Conservation (phyloP, 2,797 vertebrate species). For the Loriculus beryllinus region DNA sequence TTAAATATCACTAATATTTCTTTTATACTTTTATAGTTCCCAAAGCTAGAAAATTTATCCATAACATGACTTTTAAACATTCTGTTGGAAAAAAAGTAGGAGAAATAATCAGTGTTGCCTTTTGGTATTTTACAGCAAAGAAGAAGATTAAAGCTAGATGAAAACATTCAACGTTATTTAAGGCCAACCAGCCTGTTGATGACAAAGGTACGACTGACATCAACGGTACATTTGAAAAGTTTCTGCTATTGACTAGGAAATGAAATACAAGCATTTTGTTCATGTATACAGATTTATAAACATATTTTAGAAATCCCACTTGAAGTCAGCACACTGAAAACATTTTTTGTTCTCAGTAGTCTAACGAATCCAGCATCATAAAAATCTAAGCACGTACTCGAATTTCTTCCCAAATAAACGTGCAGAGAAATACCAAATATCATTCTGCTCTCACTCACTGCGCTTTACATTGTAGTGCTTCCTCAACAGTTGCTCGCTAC, state of each 20-base stretch:
- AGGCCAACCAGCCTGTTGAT: neutral
- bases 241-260: neutral
- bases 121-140: neutral
- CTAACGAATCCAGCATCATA: neutral
- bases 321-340: neutral
- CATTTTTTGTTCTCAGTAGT: neutral
- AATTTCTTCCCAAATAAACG: neutral
- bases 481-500: neutral
- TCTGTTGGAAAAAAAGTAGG: neutral
- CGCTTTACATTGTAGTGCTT: accelerated
- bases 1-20: neutral
- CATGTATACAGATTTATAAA: neutral
- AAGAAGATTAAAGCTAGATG: neutral
- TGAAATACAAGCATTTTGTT: neutral
- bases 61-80: neutral
- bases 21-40: neutral
- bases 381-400: neutral
- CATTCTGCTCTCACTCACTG: accelerated
- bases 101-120: neutral
- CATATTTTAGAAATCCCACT: accelerated
- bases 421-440: neutral
- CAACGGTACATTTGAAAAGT: neutral
- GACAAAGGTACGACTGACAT: neutral
- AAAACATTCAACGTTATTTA: neutral
- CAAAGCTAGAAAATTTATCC: neutral